Base-by-base conservation (phyloP, 2,113 vertebrate species). In the Leucoraja erinaceus region DNA sequence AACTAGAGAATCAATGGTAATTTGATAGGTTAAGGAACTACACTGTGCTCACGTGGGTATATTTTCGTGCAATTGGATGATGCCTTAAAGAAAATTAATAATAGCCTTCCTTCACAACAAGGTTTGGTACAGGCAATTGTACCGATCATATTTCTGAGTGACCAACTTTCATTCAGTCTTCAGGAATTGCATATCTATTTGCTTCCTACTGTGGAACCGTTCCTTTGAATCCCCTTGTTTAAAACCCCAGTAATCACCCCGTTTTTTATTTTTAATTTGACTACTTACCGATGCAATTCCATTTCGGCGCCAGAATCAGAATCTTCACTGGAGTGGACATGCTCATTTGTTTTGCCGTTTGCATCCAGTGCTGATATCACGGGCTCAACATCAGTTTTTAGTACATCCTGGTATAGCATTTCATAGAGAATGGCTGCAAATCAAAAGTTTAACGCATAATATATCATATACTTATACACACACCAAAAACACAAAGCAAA, bases 361-460 rank as follows among this genome's bases (percentile, higher is more conserved):
- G 95, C 93, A 88, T 72, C 94, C 94, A 93, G 93, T 94, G 93
- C 28, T 94, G 47, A 93, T 92, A 74, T 94, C 95, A 95, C 90
- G 94, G 97, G 95, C 86, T 93, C 93, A 28, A 95, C 94, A 28
- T 97, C 96, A 38, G 95, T 93, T 94, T 96, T 94, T 95, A 97
- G 98, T 22, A 99, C 98, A 0, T 95, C 95, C 68, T 98, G 97
- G 75, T 99, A 99, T 63, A 99, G 95, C 94, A 99, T 94, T 95
- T 99, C 98, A 77, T 98, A 99, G 92, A 99, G 94, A 94, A 99
- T 95, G 94, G 98, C 98, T 99, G 94, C 1, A 95, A 94, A 93
- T 38, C 93, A 86, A 83, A 93, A 77, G 66, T 22, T 72, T 54
- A 72, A 54, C 70, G 22, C 22, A 72, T 72, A 66, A 66, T 90